Evolutionary conservation across 2,113 vertebrate species (phyloP), one percentile per base, ranked within the genome.

Genomic region (Riparia riparia): DNA sequence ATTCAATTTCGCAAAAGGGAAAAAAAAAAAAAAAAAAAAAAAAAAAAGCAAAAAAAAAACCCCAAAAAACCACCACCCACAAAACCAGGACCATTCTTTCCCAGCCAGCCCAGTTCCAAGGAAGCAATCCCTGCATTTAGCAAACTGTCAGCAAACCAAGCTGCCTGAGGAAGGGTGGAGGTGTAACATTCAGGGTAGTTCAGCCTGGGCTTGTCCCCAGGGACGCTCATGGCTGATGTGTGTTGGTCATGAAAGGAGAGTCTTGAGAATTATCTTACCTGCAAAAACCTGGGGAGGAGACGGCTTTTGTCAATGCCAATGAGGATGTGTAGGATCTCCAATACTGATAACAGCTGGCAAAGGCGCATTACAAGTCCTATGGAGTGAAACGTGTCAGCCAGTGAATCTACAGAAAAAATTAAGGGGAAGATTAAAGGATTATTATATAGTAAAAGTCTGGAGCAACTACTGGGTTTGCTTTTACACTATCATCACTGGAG

Each of bases 271-370:
- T 0, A 20, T 82, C 97, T 56, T 95, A 99, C 99, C 97, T 99
- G 99, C 88, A 99, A 44, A 90, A 99, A 98, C 77, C 98, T 98
- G 65, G 99, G 99, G 11, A 99, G 90, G 41, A 99, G 98, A 22
- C 68, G 68, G 64, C 96, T 97, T 86, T 99, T 97, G 83, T 99
- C 99, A 49, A 99, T 98, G 64, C 98, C 98, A 2, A 98, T 95
- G 9, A 98, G 97, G 17, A 99, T 98, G 71, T 99, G 99, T 90
- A 99, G 98, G 47, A 99, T 97, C 95, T 99, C 99, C 97, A 99
- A 44, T 3, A 98, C 14, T 24, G 99, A 99, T 25, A 99, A 64
- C 87, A 98, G 97, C 90, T 99, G 99, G 97, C 99, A 99, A 86
- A 98, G 90, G 47, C 98, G 98, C 99, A 99, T 99, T 87, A 98